Conservation (phyloP, 2,888 invertebrate genomes). For the Eucriotettix oculatus region DNA sequence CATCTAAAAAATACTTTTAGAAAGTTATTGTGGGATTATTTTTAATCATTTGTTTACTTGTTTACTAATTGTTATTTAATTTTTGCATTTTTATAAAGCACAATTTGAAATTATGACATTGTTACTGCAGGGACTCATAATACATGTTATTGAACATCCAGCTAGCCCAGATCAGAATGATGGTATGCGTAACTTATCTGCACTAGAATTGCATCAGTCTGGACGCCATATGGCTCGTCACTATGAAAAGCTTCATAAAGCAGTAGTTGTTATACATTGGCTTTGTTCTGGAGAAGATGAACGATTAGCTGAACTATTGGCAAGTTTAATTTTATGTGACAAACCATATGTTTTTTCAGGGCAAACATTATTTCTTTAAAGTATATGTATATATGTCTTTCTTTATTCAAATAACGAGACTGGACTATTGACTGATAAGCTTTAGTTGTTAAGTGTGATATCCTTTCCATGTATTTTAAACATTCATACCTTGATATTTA, state of each 20-base stretch:
- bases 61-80: neutral
- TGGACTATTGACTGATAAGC: too few species aligned
- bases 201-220: neutral
- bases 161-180: neutral
- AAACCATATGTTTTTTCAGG: neutral
- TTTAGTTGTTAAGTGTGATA: too few species aligned
- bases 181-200: neutral
- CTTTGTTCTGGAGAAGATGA: neutral
- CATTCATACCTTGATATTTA: too few species aligned
- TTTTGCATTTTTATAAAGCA: too few species aligned
- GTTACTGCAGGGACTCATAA: neutral
- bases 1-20: too few species aligned
- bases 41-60: neutral
- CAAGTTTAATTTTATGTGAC: neutral
- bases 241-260: neutral
- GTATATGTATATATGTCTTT: too few species aligned
- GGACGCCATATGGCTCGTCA: neutral
- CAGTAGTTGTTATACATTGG: neutral
- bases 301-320: neutral
- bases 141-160: neutral
- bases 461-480: too few species aligned
- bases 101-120: neutral
- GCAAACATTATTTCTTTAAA: neutral
- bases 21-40: neutral
- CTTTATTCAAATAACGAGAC: too few species aligned